Base-by-base conservation (phyloP, 2,113 vertebrate genomes). In the Xenotilapia leptura region DNA sequence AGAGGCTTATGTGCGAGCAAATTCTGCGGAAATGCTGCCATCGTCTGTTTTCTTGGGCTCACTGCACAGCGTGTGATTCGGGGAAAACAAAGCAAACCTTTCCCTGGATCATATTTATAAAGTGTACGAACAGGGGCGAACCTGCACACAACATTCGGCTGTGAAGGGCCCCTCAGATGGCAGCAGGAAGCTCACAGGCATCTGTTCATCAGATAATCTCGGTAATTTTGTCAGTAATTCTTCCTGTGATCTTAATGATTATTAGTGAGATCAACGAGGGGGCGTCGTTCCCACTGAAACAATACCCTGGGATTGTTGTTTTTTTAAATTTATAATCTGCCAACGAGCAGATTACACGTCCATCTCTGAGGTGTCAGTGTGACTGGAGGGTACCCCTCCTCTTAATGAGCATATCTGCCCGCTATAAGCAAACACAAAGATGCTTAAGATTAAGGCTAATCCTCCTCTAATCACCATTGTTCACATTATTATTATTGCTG, bases 291-390 rank as follows among this genome's bases (percentile, higher is more conserved):
- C 36, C 12, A 33, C 5, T 15, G 23, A 33, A 26, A 13, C 68
- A 85, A 77, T 12, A 85, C 80, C 81, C 89, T 77, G 73, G 82
- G 82, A 92, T 93, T 94, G 92, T 2, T 81, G 83, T 90, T 55
- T 83, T 92, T 80, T 28, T 19, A 7, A 21, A 58, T 60, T 19
- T 33, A 75, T 94, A 93, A 93, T 94, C 92, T 81, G 83, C 88
- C 84, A 89, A 82, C 86, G 92, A 94, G 84, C 86, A 90, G 93
- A 94, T 96, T 92, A 92, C 38, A 90, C 82, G 80, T 84, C 83
- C 73, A 28, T 80, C 62, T 68, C 8, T 12, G 42, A 91, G 90
- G 88, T 90, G 89, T 89, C 58, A 28, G 45, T 56, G 53, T 79
- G 53, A 23, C 38, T 38, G 79, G 38, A 15, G 33, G 80, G 47